These are phyloP conservation scores for Oreochromis tanganicae DNA, from an alignment of 2,113 vertebrate species.

Conservation along the genomic window DNA sequence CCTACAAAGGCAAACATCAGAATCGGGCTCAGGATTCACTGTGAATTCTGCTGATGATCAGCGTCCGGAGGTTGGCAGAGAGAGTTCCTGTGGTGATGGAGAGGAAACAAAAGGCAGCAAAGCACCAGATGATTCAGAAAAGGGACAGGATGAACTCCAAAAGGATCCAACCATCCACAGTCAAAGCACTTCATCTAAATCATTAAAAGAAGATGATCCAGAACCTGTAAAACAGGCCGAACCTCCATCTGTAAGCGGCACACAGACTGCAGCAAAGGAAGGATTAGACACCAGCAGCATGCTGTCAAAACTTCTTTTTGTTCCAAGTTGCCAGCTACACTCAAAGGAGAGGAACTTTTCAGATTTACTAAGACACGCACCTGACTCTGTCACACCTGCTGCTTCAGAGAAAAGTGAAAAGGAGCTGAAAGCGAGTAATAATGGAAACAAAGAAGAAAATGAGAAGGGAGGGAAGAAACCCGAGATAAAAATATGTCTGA, in stretches of 20 bases:
- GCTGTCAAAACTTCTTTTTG: slow-evolving; percentile 87
- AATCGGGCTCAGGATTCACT: slow-evolving; percentile 75
- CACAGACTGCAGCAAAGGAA: slow-evolving; percentile 8
- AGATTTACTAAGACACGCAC: slow-evolving; percentile 6
- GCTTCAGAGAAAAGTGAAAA: slow-evolving; percentile 20
- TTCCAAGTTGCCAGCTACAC: slow-evolving; percentile 83
- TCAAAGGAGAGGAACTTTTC: slow-evolving; percentile 69
- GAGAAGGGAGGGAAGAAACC: slow-evolving; percentile 68
- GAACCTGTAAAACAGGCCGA: slow-evolving; percentile 51
- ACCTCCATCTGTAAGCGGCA: background rate
- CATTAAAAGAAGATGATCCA: slow-evolving; percentile 76
- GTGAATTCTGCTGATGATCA: slow-evolving; percentile 65
- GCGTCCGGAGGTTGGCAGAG: slow-evolving; percentile 32
- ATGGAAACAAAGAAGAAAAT: background rate
- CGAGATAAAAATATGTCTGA: slow-evolving; percentile 88
- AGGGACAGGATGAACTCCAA: slow-evolving; percentile 65
- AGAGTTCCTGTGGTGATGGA: slow-evolving; percentile 62
- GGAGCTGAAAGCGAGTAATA: slow-evolving; percentile 11
- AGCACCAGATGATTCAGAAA: slow-evolving; percentile 42
- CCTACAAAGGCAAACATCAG: slow-evolving; percentile 80
- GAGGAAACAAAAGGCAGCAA: slow-evolving; percentile 51
- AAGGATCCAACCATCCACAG: slow-evolving; percentile 76
- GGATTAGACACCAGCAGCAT: slow-evolving; percentile 63
- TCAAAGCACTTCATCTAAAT: slow-evolving; percentile 82
- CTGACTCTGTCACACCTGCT: background rate